These are phyloP conservation scores for Odontothrips loti DNA, from an alignment of 2,888 invertebrate genomes.

Conservation along the genomic window DNA sequence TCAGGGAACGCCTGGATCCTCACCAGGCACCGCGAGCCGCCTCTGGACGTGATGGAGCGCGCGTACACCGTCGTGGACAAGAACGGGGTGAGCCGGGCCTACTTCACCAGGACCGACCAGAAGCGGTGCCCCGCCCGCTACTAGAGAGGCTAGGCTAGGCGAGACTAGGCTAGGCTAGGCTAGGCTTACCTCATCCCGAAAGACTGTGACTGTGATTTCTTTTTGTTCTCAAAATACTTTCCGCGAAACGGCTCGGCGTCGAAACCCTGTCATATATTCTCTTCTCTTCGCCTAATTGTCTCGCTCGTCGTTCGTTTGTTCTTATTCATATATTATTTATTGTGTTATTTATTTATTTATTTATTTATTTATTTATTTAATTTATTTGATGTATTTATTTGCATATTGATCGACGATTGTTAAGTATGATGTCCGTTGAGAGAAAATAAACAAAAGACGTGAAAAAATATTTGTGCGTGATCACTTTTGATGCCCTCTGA, in stretches of 20 bases:
- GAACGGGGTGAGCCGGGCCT: conserved; percentile 55
- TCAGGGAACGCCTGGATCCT: conserved; percentile 57
- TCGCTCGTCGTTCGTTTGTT: not conserved
- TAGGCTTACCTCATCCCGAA: not conserved
- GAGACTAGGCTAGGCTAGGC: conserved; percentile 33
- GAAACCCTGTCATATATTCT: not conserved
- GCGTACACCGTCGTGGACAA: conserved; percentile 56
- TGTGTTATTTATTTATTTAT: not conserved
- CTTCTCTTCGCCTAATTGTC: not conserved
- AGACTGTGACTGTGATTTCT: conserved; percentile 6
- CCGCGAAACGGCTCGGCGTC: not conserved
- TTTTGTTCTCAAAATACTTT: not conserved
- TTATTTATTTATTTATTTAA: not conserved
- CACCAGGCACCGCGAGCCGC: conserved; percentile 58
- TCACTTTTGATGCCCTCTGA: not conserved
- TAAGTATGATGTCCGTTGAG: not conserved
- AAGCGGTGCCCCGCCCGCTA: conserved; percentile 51
- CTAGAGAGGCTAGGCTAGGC: conserved; percentile 31
- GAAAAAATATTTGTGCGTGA: no score
- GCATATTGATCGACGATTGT: not conserved
- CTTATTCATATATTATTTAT: not conserved
- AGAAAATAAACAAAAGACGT: not conserved
- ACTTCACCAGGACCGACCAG: conserved; percentile 61
- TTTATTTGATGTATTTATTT: not conserved
- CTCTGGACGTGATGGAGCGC: conserved; percentile 54